Percentiles rank a stretch among this genome's conserved stretches.
Evolutionary conservation across 1,140 invertebrate genomes (phyloP).

Genomic region (Zaprionus ornatus): DNA sequence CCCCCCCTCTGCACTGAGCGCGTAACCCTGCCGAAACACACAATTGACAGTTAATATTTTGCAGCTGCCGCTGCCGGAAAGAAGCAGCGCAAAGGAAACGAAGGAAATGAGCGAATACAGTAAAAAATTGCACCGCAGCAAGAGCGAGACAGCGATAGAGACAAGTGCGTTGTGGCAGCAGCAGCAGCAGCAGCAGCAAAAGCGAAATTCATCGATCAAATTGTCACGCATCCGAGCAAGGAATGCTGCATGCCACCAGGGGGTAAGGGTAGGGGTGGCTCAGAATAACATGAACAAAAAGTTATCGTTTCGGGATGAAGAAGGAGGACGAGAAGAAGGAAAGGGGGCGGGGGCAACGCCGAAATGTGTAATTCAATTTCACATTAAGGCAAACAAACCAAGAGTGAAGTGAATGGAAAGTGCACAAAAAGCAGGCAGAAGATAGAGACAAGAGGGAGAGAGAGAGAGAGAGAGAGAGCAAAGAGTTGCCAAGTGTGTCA

Average conservation of each 20-base stretch:
- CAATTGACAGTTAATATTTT: constrained; percentile 74
- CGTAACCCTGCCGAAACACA: constrained; percentile 14
- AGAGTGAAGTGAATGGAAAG: background rate
- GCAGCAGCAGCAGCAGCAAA: background rate
- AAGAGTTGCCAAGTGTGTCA: background rate
- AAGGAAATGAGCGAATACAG: constrained; percentile 36
- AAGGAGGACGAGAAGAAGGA: background rate
- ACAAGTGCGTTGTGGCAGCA: background rate
- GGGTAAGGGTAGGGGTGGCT: no score
- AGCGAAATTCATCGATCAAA: constrained; percentile 70
- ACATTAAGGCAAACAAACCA: constrained; percentile 25
- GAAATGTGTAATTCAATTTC: constrained; percentile 56
- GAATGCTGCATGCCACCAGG: background rate
- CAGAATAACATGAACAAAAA: background rate
- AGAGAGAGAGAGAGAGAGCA: background rate
- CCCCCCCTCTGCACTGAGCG: background rate
- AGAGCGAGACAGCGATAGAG: background rate
- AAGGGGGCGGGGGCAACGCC: background rate
- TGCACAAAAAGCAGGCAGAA: background rate
- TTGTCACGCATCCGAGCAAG: constrained; percentile 43
- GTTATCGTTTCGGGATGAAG: background rate
- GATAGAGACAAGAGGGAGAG: background rate
- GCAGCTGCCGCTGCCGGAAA: constrained; percentile 50
- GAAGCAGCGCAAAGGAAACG: background rate
- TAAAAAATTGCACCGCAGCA: constrained; percentile 31